Evolutionary conservation across 1,140 invertebrate genomes (phyloP).

Genomic region (Matsumurasca onukii): DNA sequence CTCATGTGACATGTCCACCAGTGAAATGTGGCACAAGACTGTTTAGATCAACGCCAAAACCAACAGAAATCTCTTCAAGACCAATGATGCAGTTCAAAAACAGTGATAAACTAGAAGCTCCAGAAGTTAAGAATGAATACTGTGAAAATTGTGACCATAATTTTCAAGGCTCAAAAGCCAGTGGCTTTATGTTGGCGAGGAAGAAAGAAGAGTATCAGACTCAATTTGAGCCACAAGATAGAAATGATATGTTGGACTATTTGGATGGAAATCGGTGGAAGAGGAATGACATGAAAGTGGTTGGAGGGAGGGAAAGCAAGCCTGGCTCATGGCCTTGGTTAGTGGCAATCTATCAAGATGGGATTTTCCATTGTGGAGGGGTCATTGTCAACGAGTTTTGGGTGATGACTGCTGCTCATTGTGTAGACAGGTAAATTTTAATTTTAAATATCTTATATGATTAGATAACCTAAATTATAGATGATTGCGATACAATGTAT

Average conservation of each 20-base stretch:
- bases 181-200: neutral
- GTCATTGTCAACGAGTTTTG: conserved; percentile 74
- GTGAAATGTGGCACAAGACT: conserved; percentile 58
- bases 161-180: too few relatives aligned
- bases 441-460: too few relatives aligned
- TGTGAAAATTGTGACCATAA: neutral
- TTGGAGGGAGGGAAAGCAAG: conserved; percentile 70
- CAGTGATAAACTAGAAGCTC: too few relatives aligned
- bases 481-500: too few relatives aligned
- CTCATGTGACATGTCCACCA: conserved; percentile 65
- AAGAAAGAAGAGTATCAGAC: neutral
- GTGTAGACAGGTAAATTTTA: conserved; percentile 61
- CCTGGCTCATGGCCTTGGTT: conserved; percentile 83
- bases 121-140: neutral
- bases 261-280: neutral
- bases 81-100: neutral
- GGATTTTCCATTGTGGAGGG: conserved; percentile 81
- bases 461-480: too few relatives aligned
- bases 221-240: neutral
- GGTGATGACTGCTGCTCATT: conserved; percentile 85
- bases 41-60: neutral
- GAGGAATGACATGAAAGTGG: conserved; percentile 60
- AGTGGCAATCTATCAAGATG: conserved; percentile 71
- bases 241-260: neutral
- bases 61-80: neutral